A percentile compares a stretch with the other conserved stretches of the same genome.
Conservation (phyloP, 2,888 invertebrate species). For the Aricia artaxerxes region DNA sequence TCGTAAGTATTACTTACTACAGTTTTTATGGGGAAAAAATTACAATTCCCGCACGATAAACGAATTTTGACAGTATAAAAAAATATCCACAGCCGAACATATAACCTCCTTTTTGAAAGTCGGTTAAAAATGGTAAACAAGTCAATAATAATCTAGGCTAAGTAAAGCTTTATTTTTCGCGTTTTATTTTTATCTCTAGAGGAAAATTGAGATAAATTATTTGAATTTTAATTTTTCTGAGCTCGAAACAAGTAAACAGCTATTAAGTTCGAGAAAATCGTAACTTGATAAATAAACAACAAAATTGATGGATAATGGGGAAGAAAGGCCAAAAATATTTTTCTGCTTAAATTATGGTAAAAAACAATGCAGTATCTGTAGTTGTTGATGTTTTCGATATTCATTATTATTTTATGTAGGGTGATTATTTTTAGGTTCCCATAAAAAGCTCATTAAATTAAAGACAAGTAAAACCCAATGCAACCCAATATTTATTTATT, state of each 20-base stretch:
- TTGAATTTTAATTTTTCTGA: background rate
- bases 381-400: background rate
- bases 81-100: too few relatives aligned
- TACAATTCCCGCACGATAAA: too few relatives aligned
- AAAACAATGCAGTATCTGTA: background rate
- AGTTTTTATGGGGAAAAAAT: too few relatives aligned
- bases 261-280: background rate
- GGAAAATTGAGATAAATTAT: background rate
- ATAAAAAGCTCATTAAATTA: too few relatives aligned
- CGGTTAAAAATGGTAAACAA: background rate
- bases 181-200: background rate
- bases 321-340: background rate
- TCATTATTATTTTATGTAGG: background rate
- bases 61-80: too few relatives aligned
- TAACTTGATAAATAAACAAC: slow-evolving; percentile 3
- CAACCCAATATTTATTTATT: too few relatives aligned
- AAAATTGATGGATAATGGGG: background rate
- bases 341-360: background rate
- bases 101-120: too few relatives aligned
- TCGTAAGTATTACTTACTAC: too few relatives aligned
- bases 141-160: background rate
- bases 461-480: too few relatives aligned
- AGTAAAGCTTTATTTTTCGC: background rate
- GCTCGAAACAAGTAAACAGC: background rate
- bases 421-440: too few relatives aligned